Base-by-base conservation (phyloP, 2,797 vertebrate species). In the Saxicola maurus region DNA sequence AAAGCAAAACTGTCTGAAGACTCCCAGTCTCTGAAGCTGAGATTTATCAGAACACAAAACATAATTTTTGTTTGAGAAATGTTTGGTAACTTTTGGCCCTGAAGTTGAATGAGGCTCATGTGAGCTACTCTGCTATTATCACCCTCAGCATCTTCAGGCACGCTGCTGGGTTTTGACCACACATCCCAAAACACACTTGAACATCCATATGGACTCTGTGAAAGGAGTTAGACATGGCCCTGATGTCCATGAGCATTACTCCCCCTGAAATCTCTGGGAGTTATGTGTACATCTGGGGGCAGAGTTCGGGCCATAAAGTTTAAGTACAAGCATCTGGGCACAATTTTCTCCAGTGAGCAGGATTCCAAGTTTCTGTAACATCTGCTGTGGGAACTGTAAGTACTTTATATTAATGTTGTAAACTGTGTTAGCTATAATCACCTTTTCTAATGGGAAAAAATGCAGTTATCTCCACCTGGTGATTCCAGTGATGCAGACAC, bases 291-390 rank as follows among this genome's bases (percentile, higher is more conserved):
- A 93, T 87, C 89, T 91, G 56, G 94, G 92, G 89, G 91, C 79
- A 94, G 91, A 83, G 88, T 90, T 91, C 4, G 4, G 90, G 51
- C 65, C 73, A 78, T 96, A 96, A 95, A 94, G 52, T 92, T 95
- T 94, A 96, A 96, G 87, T 88, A 80, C 82, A 82, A 87, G 95
- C 93, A 95, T 94, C 93, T 96, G 94, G 94, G 94, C 94, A 95
- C 77, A 93, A 96, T 96, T 96, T 96, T 95, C 92, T 92, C 82
- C 67, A 86, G 84, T 85, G 73, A 94, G 52, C 66, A 94, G 61
- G 88, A 94, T 86, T 92, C 94, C 92, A 95, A 95, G 91, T 94
- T 94, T 94, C 91, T 95, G 91, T 90, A 95, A 94, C 94, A 96
- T 95, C 95, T 96, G 94, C 94, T 95, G 57, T 93, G 95, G 95